These are phyloP conservation scores for Germaria angustata DNA, from an alignment of 2,888 invertebrate species.

Conservation along the genomic window DNA sequence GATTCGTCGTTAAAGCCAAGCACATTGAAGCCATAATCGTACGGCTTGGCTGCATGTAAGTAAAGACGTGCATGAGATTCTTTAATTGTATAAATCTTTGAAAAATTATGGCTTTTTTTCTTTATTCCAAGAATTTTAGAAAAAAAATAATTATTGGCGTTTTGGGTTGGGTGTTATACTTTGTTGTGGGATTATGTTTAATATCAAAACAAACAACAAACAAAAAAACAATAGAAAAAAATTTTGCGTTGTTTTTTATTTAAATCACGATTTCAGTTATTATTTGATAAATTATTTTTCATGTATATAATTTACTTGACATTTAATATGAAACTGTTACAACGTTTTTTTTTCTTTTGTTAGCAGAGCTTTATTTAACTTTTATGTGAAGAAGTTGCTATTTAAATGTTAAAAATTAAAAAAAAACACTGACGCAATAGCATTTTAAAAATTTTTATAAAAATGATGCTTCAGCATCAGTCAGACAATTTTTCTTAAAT, in stretches of 20 bases:
- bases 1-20: slow-evolving; percentile 12
- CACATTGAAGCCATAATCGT: background rate
- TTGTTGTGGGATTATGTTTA: background rate
- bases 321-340: background rate
- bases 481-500: too few relatives aligned
- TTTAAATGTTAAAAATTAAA: too few relatives aligned
- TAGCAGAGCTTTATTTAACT: background rate
- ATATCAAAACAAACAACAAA: too few relatives aligned
- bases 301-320: background rate
- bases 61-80: slow-evolving; percentile 46
- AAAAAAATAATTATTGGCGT: slow-evolving; percentile 10
- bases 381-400: background rate
- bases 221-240: too few relatives aligned
- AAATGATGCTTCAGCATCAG: too few relatives aligned
- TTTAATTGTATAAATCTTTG: background rate
- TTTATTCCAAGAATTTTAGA: background rate
- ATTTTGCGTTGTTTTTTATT: slow-evolving; percentile 1
- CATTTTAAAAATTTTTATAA: too few relatives aligned
- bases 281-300: background rate
- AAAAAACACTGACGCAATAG: too few relatives aligned
- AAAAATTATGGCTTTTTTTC: background rate
- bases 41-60: background rate
- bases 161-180: slow-evolving; percentile 42
- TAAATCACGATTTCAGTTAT: slow-evolving; percentile 39
- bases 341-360: background rate